Base-by-base conservation (phyloP, 2,797 vertebrate genomes). In the Oreortyx pictus region DNA sequence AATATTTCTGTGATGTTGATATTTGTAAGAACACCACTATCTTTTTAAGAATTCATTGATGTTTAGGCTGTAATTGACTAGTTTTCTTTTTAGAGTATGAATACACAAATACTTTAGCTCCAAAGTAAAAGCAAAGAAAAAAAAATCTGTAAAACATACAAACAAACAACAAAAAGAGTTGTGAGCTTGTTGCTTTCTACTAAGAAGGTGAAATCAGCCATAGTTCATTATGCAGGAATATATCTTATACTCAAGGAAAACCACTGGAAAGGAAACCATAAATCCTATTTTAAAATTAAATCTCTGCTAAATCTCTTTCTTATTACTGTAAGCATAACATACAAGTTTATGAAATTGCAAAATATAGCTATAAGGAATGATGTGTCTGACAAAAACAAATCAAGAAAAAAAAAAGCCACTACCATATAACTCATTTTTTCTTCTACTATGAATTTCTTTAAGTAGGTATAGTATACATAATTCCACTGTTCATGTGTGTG, bases 401-500 rank as follows among this genome's bases (percentile, higher is more conserved):
- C 11, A 39, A 37, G 7, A 39, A 41, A 9, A 39, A 56, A n/a
- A 25, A 86, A 50, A 18, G 0, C 0, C 8, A 54, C 2, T 3
- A 66, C 80, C 23, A 22, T 33, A 10, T 65, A 89, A 80, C 12
- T 78, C 3, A 12, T 62, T 90, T 88, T 65, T 43, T 68, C 90
- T 87, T 29, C 41, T 92, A 11, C 13, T 78, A 33, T 68, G 74
- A 86, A 65, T 13, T 57, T 57, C 19, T 2, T 2, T 37, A 88
- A 80, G 61, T 65, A 88, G 18, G 12, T 17, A 75, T 11, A 68
- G 22, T 9, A 57, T n/a, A 66, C 41, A 18, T 80, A 82, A 86
- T 88, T 46, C 35, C 74, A 31, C 14, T 72, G 6, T 73, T 92
- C 91, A 31, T 49, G 7, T 78, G 66, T 81, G 67, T 52, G 27